Evolutionary conservation across 2,797 vertebrate genomes (phyloP), one percentile per base, ranked within the genome.

Genomic region (Pterois miles): DNA sequence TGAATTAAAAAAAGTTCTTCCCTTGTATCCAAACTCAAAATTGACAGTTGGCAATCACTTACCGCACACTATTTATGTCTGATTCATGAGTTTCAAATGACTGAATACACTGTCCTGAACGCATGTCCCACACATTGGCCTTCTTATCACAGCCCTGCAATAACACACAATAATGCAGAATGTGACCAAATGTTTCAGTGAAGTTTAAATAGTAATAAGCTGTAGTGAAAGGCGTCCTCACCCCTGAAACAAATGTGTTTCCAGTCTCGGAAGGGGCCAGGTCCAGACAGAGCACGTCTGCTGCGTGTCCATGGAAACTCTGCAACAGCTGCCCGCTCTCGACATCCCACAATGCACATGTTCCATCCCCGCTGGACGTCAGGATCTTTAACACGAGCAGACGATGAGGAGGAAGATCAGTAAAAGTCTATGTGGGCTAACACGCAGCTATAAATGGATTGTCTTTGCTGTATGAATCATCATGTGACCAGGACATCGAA

Each of bases 221-320:
- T 66, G n/a, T 22, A 52, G 23, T 4, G 1, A 68, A 46, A 69
- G 33, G 63, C 6, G 22, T 78, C 56, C 94, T 98, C 93, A 99
- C 98, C 96, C 98, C 98, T 20, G 98, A 99, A 46, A 99, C 98
- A 69, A 99, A 99, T 0, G 98, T 99, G 93, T 99, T 98, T 76
- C 97, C 98, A 0, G 98, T 99, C 94, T 99, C 98, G 1, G 98
- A 99, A 31, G 98, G 98, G 11, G 98, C 98, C 65, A 99, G 93
- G 88, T 99, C 98, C 91, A 99, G 86, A 85, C 98, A 99, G 54
- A 99, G 94, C 86, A 99, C 98, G 9, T 99, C 98, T 11, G 98
- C 98, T n/a, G 97, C 97, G 0, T 99, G 98, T 33, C 98, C 98
- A n/a, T 99, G 98, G 92, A 99, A 99, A 88, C 98, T 99, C 96